Conservation (phyloP, 2,113 vertebrate genomes). For the Hippocampus comes region DNA sequence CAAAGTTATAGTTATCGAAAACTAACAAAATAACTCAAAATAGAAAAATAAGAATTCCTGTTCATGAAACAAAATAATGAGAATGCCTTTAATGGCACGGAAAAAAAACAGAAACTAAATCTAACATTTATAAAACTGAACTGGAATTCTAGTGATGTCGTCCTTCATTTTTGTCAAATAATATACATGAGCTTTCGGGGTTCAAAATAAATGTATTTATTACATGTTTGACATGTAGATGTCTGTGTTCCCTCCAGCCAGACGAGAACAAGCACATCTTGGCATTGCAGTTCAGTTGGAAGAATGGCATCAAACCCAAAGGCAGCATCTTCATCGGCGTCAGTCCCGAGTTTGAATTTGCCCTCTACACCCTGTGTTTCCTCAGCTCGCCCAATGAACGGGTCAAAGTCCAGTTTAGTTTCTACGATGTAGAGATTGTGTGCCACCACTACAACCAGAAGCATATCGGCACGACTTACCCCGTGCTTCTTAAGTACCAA, state of each 20-base stretch:
- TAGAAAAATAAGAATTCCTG: no score
- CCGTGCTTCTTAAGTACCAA: conserved; percentile 67
- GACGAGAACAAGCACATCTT: conserved; percentile 78
- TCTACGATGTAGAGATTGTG: conserved; percentile 76
- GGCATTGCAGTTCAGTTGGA: conserved; percentile 80
- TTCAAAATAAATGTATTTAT: no score
- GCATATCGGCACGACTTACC: conserved; percentile 77
- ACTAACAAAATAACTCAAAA: no score
- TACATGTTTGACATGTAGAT: background rate
- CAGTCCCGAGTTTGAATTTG: conserved; percentile 79
- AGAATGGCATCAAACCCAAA: conserved; percentile 76
- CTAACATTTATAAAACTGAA: no score
- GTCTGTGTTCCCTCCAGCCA: conserved; percentile 51
- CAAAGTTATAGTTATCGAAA: no score
- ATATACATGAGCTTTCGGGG: no score
- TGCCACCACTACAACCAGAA: conserved; percentile 78
- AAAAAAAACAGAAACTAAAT: no score
- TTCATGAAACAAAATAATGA: no score
- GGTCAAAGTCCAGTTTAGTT: conserved; percentile 74
- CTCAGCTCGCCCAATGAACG: conserved; percentile 73
- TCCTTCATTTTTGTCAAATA: no score
- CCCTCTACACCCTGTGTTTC: conserved; percentile 79
- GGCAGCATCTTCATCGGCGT: conserved; percentile 79
- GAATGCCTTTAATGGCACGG: no score
- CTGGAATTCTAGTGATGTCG: no score